These are phyloP conservation scores for Parauchenoglanis ngamensis DNA, from an alignment of 2,797 vertebrate species.

Conservation along the genomic window DNA sequence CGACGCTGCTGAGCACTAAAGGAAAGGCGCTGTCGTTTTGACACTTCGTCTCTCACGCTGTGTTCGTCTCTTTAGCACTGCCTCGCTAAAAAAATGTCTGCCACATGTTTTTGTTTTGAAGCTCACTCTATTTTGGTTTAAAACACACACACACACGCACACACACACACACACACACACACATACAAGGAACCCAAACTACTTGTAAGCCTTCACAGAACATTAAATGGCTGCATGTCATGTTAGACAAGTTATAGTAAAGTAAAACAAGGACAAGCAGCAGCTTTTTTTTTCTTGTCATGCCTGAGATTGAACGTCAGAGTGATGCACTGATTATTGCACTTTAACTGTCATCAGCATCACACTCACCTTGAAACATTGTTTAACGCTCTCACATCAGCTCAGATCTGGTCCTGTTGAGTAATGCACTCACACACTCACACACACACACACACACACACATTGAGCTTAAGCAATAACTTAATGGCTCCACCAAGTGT, in stretches of 20 bases:
- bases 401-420: slow-evolving; percentile 11
- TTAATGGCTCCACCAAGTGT: slow-evolving; percentile 70
- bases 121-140: not conserved
- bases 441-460: not conserved
- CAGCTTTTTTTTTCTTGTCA: not conserved
- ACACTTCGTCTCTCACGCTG: not conserved
- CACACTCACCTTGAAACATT: slow-evolving; percentile 47
- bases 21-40: not conserved
- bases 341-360: slow-evolving; percentile 49
- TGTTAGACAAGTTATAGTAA: slow-evolving; percentile 12
- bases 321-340: slow-evolving; percentile 49
- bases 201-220: not conserved
- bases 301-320: slow-evolving; percentile 46
- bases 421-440: not conserved
- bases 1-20: not conserved
- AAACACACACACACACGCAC: slow-evolving; percentile 1
- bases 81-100: not conserved
- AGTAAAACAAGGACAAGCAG: slow-evolving; percentile 34
- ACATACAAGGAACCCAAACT: not conserved
- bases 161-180: not conserved
- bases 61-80: not conserved
- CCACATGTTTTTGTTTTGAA: not conserved
- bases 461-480: slow-evolving; percentile 5
- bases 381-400: slow-evolving; percentile 23
- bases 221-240: not conserved